Evolutionary conservation across 2,113 vertebrate genomes (phyloP), one percentile per base, ranked within the genome.

Genomic region (Conger conger): DNA sequence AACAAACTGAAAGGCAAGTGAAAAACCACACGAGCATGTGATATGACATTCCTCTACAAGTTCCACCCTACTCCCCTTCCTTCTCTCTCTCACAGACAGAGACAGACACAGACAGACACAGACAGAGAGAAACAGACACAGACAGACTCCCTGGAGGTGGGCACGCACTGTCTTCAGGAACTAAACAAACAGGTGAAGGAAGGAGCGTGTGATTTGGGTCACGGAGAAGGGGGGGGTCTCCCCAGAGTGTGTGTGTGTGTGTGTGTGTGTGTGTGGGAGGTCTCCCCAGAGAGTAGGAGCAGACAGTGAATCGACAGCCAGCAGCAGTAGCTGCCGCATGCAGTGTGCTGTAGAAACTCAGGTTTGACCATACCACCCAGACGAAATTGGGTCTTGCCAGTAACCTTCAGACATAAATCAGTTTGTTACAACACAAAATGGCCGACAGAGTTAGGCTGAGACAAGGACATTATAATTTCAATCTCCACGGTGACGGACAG

Each of bases 321-420:
- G 94, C 96, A 97, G 96, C 95, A 95, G 92, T 94, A 93, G 87
- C n/a, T n/a, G n/a, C n/a, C n/a, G n/a, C n/a, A n/a, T n/a, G 91
- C 92, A 95, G 93, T 87, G 94, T 94, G 94, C 91, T 92, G 91
- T 93, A 94, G 95, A 93, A 84, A 96, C 92, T 96, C 88, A 93
- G 94, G 93, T 95, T 94, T 95, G 94, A 95, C 97, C 97, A 98
- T 97, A 97, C 97, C 97, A 95, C 97, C 94, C 95, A 95, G 96
- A 89, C 94, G 97, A 96, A 95, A 98, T 90, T 96, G 96, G 97
- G 96, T 96, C 95, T 96, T 98, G 97, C 96, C 96, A 95, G 97
- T 94, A 94, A 99, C 97, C 98, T 99, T 99, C 94, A 98, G 97
- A 99, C 96, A 98, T 94, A 99, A 97, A 99, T 87, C 95, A 94